Conservation (phyloP, 2,888 invertebrate genomes). For the Mesoligia furuncula region DNA sequence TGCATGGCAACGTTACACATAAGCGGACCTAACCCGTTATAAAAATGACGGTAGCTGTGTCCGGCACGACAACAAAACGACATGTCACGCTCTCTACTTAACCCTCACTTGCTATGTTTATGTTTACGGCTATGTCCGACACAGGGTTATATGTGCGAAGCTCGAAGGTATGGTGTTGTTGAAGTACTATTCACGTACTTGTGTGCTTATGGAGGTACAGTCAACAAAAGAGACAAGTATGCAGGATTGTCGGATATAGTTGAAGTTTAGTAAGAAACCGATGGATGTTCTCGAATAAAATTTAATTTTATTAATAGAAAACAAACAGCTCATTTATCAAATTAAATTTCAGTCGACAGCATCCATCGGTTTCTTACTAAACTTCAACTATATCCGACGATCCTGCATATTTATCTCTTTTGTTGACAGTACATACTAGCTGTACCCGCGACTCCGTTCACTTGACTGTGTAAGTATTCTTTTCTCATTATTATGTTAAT, state of each 20-base stretch:
- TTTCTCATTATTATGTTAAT: not conserved
- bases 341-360: too few relatives aligned
- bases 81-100: slow-evolving; percentile 69
- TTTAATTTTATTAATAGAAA: too few relatives aligned
- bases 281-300: too few relatives aligned
- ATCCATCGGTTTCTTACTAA: too few relatives aligned
- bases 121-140: slow-evolving; percentile 55
- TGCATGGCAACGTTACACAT: slow-evolving; percentile 52
- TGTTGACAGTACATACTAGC: not conserved
- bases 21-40: slow-evolving; percentile 55
- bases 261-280: too few relatives aligned
- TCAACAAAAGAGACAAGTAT: too few relatives aligned
- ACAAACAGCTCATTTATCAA: too few relatives aligned
- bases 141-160: slow-evolving; percentile 24
- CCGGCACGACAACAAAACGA: slow-evolving; percentile 69
- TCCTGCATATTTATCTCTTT: too few relatives aligned
- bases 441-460: not conserved
- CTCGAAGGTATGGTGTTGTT: not conserved
- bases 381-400: too few relatives aligned
- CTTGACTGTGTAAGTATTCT: not conserved
- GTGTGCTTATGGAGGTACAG: slow-evolving; percentile 18
- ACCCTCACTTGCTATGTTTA: slow-evolving; percentile 68
- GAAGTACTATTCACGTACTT: not conserved
- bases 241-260: too few relatives aligned
- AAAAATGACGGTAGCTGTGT: slow-evolving; percentile 64